A percentile compares a stretch with the other conserved stretches of the same genome.
Conservation (phyloP, 2,888 invertebrate species). For the Galerucella nymphaeae region DNA sequence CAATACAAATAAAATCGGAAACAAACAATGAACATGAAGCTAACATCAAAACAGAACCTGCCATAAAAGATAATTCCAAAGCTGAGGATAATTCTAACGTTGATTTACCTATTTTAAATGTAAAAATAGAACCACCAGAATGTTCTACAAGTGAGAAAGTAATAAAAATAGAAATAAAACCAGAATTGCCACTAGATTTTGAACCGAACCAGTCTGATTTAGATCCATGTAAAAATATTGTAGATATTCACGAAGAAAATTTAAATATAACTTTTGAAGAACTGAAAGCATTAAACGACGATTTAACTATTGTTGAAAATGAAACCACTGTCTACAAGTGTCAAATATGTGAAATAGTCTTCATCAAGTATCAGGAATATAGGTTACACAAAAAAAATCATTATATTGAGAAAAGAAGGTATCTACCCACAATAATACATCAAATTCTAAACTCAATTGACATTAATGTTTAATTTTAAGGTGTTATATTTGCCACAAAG, state of each 20-base stretch:
- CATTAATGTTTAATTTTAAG: slow-evolving; percentile 32
- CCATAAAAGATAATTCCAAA: neutral
- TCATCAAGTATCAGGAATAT: slow-evolving; percentile 49
- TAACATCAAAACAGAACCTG: slow-evolving; percentile 1
- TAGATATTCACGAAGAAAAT: slow-evolving; percentile 4
- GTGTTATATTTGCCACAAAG: slow-evolving; percentile 54
- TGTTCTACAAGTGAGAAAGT: neutral
- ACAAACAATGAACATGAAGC: neutral
- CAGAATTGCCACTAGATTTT: neutral
- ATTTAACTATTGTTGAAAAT: slow-evolving; percentile 20
- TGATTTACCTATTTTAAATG: neutral
- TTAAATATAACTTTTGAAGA: slow-evolving; percentile 12
- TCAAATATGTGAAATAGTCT: slow-evolving; percentile 49
- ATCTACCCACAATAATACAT: neutral
- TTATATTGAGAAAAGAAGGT: slow-evolving; percentile 53
- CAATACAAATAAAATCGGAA: slow-evolving; percentile 3
- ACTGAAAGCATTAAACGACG: slow-evolving; percentile 7
- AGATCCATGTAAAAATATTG: neutral
- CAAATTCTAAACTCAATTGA: too few relatives aligned
- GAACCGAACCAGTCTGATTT: neutral
- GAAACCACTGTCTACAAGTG: slow-evolving; percentile 50
- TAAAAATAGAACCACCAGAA: slow-evolving; percentile 6
- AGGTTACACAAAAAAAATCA: slow-evolving; percentile 52
- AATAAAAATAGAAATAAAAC: slow-evolving; percentile 5
- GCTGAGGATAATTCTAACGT: neutral